Evolutionary conservation across 1,140 invertebrate species (phyloP).

Genomic region (Lepidurus couesii): DNA sequence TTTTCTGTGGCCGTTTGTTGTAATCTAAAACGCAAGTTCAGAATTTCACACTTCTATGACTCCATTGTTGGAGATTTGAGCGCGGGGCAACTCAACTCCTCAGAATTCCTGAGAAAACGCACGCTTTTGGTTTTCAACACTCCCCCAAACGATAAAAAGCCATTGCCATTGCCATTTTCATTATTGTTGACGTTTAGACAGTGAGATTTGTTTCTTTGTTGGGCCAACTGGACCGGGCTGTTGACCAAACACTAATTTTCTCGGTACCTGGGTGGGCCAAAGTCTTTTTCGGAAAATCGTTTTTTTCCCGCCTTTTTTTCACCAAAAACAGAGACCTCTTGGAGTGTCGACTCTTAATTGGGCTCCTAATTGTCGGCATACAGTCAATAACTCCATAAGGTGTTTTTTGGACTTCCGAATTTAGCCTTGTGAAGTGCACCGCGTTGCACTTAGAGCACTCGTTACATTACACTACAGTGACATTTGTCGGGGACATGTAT

Average conservation of each 20-base stretch:
- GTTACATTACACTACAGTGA: too few relatives aligned
- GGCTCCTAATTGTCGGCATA: too few relatives aligned
- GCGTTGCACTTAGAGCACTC: too few relatives aligned
- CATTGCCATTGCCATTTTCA: background rate
- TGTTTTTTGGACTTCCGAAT: too few relatives aligned
- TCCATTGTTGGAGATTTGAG: background rate
- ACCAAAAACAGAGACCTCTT: background rate
- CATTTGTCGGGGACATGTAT: too few relatives aligned
- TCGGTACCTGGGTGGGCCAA: background rate
- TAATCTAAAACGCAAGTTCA: background rate
- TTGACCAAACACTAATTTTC: background rate
- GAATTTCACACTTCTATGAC: background rate
- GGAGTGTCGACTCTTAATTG: too few relatives aligned
- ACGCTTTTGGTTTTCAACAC: background rate
- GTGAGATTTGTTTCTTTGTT: background rate
- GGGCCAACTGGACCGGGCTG: background rate
- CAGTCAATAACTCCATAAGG: too few relatives aligned
- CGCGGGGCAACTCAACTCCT: background rate
- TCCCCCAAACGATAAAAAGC: background rate
- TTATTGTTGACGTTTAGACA: background rate
- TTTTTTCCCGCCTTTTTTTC: background rate
- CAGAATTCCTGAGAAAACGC: background rate
- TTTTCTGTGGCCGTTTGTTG: slow-evolving; percentile 1
- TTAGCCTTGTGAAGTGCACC: too few relatives aligned
- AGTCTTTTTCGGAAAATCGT: background rate